Evolutionary conservation across 2,888 invertebrate genomes (phyloP), one percentile per base, ranked within the genome.

Genomic region (Mythimna impura): DNA sequence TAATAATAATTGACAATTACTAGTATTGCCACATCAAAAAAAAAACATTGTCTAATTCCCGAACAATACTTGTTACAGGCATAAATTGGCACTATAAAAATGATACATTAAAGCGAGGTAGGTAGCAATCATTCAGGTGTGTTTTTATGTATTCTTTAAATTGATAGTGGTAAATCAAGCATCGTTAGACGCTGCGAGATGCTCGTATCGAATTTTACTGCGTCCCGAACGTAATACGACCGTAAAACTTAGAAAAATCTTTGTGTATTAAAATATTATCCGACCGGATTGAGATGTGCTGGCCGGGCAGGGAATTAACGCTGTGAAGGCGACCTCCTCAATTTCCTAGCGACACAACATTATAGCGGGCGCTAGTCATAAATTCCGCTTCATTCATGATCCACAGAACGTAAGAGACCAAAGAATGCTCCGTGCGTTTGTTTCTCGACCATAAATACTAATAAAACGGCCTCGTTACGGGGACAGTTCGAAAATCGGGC

Each of bases 401-500:
- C 90, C 90, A 86, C 86, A 76, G 85, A 89, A 73, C 86, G 90
- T 88, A 91, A 90, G 89, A 91, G 87, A 86, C 88, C 86, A 83
- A 90, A 90, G 92, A 92, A 90, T 86, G 89, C 88, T 90, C 88
- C 89, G 88, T 90, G 89, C 91, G 93, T 93, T 93, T 94, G 94
- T 93, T 94, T 93, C 93, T 89, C 91, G 92, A 90, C 93, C 94
- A 95, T 95, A 96, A 96, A 95, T 95, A 95, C 95, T 93, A 95
- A 95, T 95, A 96, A 96, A 96, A 93, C 89, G 93, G 89, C 92
- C 95, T 95, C 94, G 95, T 95, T 95, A 95, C 93, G 90, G 93
- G 93, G 94, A 94, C 95, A 93, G 92, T 93, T 95, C 94, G 94
- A 96, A 95, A 95, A 96, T 96, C 96, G 94, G 95, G 95, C 95